Evolutionary conservation across 2,888 invertebrate species (phyloP).

Genomic region (Catocala nupta): DNA sequence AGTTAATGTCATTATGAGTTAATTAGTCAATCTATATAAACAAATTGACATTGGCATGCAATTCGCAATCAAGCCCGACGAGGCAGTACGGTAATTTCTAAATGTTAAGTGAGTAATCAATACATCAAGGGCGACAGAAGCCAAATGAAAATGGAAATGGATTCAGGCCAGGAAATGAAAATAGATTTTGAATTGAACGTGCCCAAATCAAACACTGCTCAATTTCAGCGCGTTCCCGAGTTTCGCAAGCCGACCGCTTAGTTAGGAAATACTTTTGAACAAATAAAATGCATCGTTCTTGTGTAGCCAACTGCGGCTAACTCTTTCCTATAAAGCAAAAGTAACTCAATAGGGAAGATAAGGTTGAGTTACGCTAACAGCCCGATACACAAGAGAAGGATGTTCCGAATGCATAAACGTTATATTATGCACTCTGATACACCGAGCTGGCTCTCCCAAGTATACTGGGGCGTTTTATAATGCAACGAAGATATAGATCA

Average conservation of each 20-base stretch:
- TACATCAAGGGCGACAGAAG: conserved; percentile 59
- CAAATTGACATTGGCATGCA: conserved; percentile 42
- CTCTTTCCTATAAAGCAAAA: conserved; percentile 21
- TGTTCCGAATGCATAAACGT: conserved; percentile 14
- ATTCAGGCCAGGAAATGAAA: conserved; percentile 60
- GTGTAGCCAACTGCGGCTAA: conserved; percentile 26
- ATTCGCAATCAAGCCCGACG: conserved; percentile 45
- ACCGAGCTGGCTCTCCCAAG: conserved; percentile 10
- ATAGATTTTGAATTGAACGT: conserved; percentile 62
- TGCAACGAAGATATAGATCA: not conserved
- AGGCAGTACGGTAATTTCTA: conserved; percentile 47
- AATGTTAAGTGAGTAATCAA: conserved; percentile 60
- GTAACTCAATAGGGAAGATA: conserved; percentile 19
- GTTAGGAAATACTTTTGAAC: conserved; percentile 42
- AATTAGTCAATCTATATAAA: conserved; percentile 22
- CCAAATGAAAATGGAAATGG: conserved; percentile 63
- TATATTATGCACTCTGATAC: conserved; percentile 10
- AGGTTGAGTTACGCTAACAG: conserved; percentile 24
- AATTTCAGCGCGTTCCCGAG: conserved; percentile 42
- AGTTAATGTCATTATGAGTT: not conserved
- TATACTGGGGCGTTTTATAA: conserved; percentile 11
- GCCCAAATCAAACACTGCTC: conserved; percentile 58
- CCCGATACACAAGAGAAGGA: conserved; percentile 19
- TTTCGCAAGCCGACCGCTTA: conserved; percentile 29
- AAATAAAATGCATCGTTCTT: conserved; percentile 43